Conservation (phyloP, 2,888 invertebrate species). For the Rotaria socialis region DNA sequence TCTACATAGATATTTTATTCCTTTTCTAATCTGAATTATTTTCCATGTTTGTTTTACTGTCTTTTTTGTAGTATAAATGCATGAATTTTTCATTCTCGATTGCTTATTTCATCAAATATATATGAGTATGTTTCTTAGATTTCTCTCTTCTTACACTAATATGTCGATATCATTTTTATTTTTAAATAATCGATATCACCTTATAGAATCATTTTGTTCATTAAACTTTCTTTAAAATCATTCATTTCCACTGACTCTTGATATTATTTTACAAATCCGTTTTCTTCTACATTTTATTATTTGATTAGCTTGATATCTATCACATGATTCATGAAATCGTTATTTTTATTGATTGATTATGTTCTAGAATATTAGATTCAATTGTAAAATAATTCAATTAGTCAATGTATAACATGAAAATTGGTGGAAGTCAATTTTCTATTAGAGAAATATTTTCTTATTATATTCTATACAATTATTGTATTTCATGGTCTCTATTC, state of each 20-base stretch:
- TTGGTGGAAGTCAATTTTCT: constrained; percentile 66
- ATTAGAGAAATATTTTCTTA: constrained; percentile 65
- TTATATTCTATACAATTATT: constrained; percentile 80
- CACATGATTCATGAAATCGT: constrained; percentile 82
- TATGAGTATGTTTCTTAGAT: constrained; percentile 79
- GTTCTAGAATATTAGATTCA: constrained; percentile 83
- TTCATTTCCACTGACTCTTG: constrained; percentile 84
- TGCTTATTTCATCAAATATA: constrained; percentile 98
- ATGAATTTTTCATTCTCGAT: constrained; percentile 79
- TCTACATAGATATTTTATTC: constrained; percentile 50
- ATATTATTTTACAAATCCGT: constrained; percentile 80
- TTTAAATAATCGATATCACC: too few species aligned
- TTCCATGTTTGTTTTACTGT: constrained; percentile 65
- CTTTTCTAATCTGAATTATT: constrained; percentile 38
- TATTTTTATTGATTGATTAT: constrained; percentile 4
- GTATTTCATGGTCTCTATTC: constrained; percentile 80
- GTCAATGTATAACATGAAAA: constrained; percentile 83
- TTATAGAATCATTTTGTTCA: constrained; percentile 83
- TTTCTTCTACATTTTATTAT: constrained; percentile 77
- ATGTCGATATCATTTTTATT: constrained; percentile 52
- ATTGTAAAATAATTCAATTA: constrained; percentile 79
- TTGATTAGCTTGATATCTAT: constrained; percentile 91
- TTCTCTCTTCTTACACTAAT: constrained; percentile 86
- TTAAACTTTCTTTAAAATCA: constrained; percentile 80
- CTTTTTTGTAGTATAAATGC: constrained; percentile 81